Conservation (phyloP, 2,113 vertebrate species). For the Eretmochelys imbricata region DNA sequence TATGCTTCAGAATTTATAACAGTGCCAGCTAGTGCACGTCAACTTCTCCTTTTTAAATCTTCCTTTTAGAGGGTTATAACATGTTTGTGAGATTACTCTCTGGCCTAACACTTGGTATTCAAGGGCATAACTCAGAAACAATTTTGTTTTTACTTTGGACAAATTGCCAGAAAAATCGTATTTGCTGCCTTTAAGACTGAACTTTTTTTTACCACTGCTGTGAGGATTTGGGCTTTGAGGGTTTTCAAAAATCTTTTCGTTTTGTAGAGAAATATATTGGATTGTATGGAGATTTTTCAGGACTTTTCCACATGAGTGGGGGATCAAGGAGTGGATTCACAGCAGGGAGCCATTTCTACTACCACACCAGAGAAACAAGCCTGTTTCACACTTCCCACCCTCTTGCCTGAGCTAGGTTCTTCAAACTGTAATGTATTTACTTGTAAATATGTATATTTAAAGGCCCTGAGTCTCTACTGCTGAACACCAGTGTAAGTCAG, state of each 20-base stretch:
- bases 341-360: background rate
- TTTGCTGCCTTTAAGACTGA: background rate
- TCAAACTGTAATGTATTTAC: background rate
- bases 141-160: background rate
- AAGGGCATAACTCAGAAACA: conserved; percentile 13
- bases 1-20: background rate
- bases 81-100: conserved; percentile 23
- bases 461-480: background rate
- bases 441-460: background rate
- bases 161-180: background rate
- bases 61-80: background rate
- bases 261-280: background rate
- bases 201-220: background rate
- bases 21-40: background rate
- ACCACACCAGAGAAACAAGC: background rate
- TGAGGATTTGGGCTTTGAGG: background rate
- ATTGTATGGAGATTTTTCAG: background rate
- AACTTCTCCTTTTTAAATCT: background rate
- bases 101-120: background rate
- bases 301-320: rapidly evolving
- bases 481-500: background rate
- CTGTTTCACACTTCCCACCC: background rate
- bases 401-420: background rate
- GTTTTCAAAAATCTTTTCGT: background rate
- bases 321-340: background rate